Base-by-base conservation (phyloP, 2,888 invertebrate genomes). In the Gnatocerus cornutus region DNA sequence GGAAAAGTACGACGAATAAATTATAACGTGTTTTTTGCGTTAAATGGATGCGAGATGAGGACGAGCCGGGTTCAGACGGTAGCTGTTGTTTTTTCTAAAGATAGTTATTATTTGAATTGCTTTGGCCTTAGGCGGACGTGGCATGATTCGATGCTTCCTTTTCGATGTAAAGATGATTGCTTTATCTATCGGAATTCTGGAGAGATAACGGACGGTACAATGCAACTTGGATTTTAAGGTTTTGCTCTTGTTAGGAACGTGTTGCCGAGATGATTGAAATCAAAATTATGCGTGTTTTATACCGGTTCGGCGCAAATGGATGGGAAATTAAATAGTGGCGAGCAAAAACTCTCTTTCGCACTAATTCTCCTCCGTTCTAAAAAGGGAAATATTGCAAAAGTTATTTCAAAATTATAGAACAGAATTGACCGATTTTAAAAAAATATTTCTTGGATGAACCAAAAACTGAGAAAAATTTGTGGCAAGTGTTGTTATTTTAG, bases 101-200 rank as follows among this genome's bases (percentile, higher is more conserved):
- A 21, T 39, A 10, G 53, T 55, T 55, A 55, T 55, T 55, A 55
- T 37, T 55, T 37, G 39, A 55, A 55, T 55, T 55, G 53, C 52
- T 52, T 12, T 33, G 30, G 52, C 53, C 39, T 13, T 9, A 37
- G 53, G 53, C 39, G 14, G 39, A 14, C 14, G 30, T 55, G 8
- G 39, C 53, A 39, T 55, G 53, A 55, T 55, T 50, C 50, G 53
- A 33, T 52, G 30, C 53, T 55, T 55, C 53, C 53, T 55, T 9
- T 39, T 55, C 52, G 33, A 52, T 46, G 46, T 16, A 14, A 21
- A 46, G 16, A 16, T 52, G 52, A 52, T 52, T 52, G 52, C 52
- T 52, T 30, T 52, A 52, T 52, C 27, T 52, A 10, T 29, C n/a
- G n/a, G n/a, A n/a, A n/a, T n/a, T n/a, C n/a, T 41, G 41, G n/a